Base-by-base conservation (phyloP, 2,888 invertebrate species). In the Apodemia duryi region DNA sequence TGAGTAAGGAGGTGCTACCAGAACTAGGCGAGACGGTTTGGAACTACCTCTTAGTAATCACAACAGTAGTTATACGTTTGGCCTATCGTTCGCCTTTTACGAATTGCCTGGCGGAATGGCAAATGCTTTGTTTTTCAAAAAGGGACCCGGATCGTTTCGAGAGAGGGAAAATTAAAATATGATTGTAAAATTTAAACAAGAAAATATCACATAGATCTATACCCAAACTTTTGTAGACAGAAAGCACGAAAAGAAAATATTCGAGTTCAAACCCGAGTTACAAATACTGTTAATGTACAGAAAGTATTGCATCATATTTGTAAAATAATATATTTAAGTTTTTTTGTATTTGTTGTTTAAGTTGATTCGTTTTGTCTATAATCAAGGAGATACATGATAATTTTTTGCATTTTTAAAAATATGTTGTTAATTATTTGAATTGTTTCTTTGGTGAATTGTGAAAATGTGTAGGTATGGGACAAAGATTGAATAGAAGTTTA, bases 401-500 rank as follows among this genome's bases (percentile, higher is more conserved):
- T 29, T 57, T 32, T 57, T 6, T 57, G 57, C 57, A 57, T 57
- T 57, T 57, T 57, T 11, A 28, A 43, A 43, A 54, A 29, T 54
- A 13, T 57, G 57, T 57, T 57, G 57, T 57, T 57, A 57, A 32
- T 32, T 57, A 32, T 29, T 57, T 57, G 57, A 57, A 57, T 57
- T 46, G 46, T 46, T 57, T 57, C 6, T 28, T 57, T 29, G 57
- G 57, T 57, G 57, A 6, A 57, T 57, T 29, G 57, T 13, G 57
- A 32, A 32, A 46, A 57, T 11, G 29, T 57, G 13, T 11, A 13
- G 4, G 6, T 43, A 54, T 5, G 54, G 54, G 54, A 54, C 54
- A 54, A 54, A 54, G 54, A 54, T 11, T 69, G 73, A 78, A 85
- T 83, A 86, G 85, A 85, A 84, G 73, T 78, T 64, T 71, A 76